Conservation (phyloP, 2,888 invertebrate species). For the Aleiodes leptofemur region DNA sequence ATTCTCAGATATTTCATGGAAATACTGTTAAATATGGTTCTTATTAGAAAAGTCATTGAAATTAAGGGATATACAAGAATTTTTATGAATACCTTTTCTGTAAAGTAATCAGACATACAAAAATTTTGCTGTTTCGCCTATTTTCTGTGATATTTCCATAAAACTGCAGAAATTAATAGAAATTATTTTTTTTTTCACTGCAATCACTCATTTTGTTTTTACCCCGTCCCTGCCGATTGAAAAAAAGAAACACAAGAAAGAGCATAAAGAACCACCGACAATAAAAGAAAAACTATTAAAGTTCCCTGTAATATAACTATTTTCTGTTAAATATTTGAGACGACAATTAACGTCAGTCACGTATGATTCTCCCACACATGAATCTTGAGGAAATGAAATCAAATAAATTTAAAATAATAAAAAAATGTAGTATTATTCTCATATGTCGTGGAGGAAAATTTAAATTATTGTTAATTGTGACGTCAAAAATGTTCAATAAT, state of each 20-base stretch:
- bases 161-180: too few species aligned
- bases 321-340: conserved; percentile 49
- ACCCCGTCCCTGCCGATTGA: neutral
- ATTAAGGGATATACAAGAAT: too few species aligned
- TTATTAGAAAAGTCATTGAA: too few species aligned
- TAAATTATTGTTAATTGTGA: conserved; percentile 32
- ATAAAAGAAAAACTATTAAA: conserved; percentile 50
- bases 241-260: neutral
- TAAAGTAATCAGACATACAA: too few species aligned
- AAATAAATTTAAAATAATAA: conserved; percentile 11
- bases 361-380: neutral
- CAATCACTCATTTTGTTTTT: too few species aligned
- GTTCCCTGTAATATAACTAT: conserved; percentile 52
- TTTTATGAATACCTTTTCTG: too few species aligned
- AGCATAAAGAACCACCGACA: conserved; percentile 48
- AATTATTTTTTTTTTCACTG: too few species aligned
- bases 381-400: neutral
- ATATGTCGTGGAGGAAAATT: conserved; percentile 39
- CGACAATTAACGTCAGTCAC: conserved; percentile 19
- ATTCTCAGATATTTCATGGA: too few species aligned
- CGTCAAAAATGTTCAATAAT: conserved; percentile 8
- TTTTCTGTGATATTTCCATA: too few species aligned
- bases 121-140: too few species aligned
- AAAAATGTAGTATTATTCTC: conserved; percentile 48
- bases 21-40: too few species aligned